Percentiles rank a stretch among this genome's conserved stretches.
Evolutionary conservation across 2,113 vertebrate species (phyloP).

Genomic region (Lonchura striata): DNA sequence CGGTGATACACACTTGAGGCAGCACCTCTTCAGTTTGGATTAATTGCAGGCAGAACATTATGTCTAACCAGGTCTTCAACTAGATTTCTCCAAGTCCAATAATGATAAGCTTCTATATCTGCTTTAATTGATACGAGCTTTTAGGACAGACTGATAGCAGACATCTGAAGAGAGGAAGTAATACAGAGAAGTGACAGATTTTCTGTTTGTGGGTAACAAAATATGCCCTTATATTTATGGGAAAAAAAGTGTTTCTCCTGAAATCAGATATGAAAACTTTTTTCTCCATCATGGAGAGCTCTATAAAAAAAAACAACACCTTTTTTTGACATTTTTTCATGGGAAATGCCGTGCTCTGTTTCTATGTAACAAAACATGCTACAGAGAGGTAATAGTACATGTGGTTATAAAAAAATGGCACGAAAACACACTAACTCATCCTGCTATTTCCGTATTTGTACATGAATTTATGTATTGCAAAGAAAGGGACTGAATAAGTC

Average conservation of each 20-base stretch:
- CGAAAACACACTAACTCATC: not conserved
- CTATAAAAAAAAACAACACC: not conserved
- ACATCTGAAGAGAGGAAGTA: not conserved
- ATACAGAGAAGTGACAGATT: not conserved
- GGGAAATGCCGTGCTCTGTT: not conserved
- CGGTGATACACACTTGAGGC: not conserved
- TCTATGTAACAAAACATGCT: not conserved
- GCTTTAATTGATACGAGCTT: not conserved
- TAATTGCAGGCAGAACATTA: not conserved
- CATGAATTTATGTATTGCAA: not conserved
- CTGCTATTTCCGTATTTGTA: not conserved
- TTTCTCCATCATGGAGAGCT: not conserved
- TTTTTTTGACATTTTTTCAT: not conserved
- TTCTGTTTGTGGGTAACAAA: conserved; percentile 4
- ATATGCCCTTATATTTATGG: not conserved
- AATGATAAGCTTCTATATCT: not conserved
- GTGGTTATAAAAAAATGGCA: not conserved
- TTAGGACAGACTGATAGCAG: not conserved
- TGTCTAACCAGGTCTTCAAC: not conserved
- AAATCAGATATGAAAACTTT: not conserved
- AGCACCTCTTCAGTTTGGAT: not conserved
- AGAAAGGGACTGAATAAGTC: not conserved
- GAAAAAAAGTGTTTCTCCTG: not conserved
- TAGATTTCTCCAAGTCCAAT: not conserved
- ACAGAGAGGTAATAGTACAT: not conserved